Base-by-base conservation (phyloP, 2,888 invertebrate genomes). In the Incurvaria masculella region DNA sequence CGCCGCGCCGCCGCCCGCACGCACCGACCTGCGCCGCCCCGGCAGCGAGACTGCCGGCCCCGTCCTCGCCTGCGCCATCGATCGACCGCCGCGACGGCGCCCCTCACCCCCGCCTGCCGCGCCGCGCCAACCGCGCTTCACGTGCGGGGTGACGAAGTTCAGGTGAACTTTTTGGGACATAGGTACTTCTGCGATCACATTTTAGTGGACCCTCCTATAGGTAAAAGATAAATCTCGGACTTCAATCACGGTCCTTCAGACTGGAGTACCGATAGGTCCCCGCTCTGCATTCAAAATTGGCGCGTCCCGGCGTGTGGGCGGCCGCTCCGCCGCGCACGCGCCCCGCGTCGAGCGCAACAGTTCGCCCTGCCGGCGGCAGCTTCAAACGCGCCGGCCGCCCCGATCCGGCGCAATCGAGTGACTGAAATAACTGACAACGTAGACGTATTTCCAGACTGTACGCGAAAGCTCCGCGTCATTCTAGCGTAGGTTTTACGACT, bases 361-460 rank as follows among this genome's bases (percentile, higher is more conserved):
- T 64, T 76, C 63, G 75, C 62, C 61, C 65, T 60, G 61, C 60
- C 62, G 66, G 74, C 74, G 75, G 72, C 70, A 74, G 73, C 66
- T 66, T 71, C 61, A 63, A 68, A 66, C 56, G 54, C 45, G n/a
- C 27, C 46, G 46, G 18, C 17, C 42, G 41, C 41, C n/a, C n/a
- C n/a, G n/a, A n/a, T n/a, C n/a, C n/a, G n/a, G n/a, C n/a, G n/a
- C n/a, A n/a, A n/a, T n/a, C n/a, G n/a, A n/a, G n/a, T n/a, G n/a
- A n/a, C n/a, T n/a, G 46, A 46, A 46, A 46, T 46, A 46, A 41
- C 21, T 38, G 20, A 26, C 46, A 14, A 20, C 40, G 38, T 47
- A 44, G 33, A 33, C 33, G 33, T 3, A 11, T 33, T 33, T 33
- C 8, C 33, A n/a, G 33, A 33, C 4, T n/a, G 33, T 33, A 33